Evolutionary conservation across 1,140 invertebrate genomes (phyloP), one percentile per base, ranked within the genome.

Genomic region (Chrysomallon squamiferum): DNA sequence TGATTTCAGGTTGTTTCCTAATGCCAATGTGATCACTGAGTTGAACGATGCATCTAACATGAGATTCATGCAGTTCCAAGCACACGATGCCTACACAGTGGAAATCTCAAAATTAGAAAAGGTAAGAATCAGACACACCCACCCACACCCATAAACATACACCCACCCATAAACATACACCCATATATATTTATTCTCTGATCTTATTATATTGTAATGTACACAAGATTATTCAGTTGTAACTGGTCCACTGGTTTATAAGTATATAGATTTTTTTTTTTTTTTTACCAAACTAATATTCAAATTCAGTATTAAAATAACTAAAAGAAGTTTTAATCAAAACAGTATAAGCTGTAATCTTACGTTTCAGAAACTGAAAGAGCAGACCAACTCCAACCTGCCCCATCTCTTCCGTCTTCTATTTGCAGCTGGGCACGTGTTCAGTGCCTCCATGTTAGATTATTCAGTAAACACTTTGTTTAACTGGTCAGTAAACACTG

Each of bases 61-160:
- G 95, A 89, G 96, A 73, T 99, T 99, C 82, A 98, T 98, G 95
- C 95, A 98, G 87, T 99, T 99, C 86, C 88, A 95, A 73, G 96
- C 96, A 7, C 93, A 96, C 79, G 96, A 98, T 87, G 93, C 94
- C 81, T 98, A 97, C 84, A 95, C 95, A 2, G 87, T 97, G 54
- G 93, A 97, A 84, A 90, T 98, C 27, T 96, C 95, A 71, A 97
- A 97, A 89, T 95, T 98, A 91, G 96, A 99, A 91, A 98, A 98
- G 93, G 96, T 97, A 89, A 85, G 64, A 25, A 13, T 2, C 29
- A 3, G 3, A 11, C 25, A 54, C n/a, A 22, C 47, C n/a, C 1
- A 38, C 35, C 35, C 35, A 38, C 5, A 38, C 15, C 15, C 35
- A 38, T 15, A 38, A n/a, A 38, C 35, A 38, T 38, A 38, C 35